These are phyloP conservation scores for Ceratosolen solmsi DNA, from an alignment of 1,140 invertebrate species.

Conservation along the genomic window DNA sequence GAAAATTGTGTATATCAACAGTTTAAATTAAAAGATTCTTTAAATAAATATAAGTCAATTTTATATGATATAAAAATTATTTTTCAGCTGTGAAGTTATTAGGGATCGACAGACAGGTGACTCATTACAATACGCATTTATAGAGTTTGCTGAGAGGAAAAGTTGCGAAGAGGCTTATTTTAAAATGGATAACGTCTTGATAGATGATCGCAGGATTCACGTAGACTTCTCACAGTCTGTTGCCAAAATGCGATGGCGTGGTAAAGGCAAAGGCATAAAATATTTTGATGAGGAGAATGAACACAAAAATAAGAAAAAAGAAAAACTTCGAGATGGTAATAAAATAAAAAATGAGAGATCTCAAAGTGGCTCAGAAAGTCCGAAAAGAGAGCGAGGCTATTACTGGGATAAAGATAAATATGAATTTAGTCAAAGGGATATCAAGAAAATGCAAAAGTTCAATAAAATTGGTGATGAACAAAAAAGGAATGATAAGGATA, in stretches of 20 bases:
- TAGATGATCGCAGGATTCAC: slow-evolving; percentile 98
- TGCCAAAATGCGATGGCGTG: slow-evolving; percentile 90
- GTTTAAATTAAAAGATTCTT: too few species aligned
- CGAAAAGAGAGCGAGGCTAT: slow-evolving; percentile 29
- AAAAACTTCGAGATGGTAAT: slow-evolving; percentile 14
- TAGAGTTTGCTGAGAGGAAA: slow-evolving; percentile 96
- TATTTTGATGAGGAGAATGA: slow-evolving; percentile 60
- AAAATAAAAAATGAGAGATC: slow-evolving; percentile 21
- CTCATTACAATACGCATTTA: slow-evolving; percentile 99
- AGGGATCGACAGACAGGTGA: slow-evolving; percentile 93
- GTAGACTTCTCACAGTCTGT: slow-evolving; percentile 99
- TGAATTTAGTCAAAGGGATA: slow-evolving; percentile 39
- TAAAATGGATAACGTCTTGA: slow-evolving; percentile 99
- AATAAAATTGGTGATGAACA: slow-evolving; percentile 22
- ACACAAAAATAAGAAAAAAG: slow-evolving; percentile 41
- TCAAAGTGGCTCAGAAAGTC: slow-evolving; percentile 15
- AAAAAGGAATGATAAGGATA: slow-evolving; percentile 37
- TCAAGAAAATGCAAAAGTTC: slow-evolving; percentile 38
- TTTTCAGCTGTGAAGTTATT: slow-evolving; percentile 94
- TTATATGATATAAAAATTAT: not conserved
- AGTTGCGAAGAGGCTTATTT: slow-evolving; percentile 99
- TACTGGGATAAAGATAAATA: slow-evolving; percentile 33
- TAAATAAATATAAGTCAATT: not conserved
- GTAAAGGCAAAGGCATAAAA: slow-evolving; percentile 82
- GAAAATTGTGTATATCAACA: too few species aligned